Base-by-base conservation (phyloP, 2,888 invertebrate genomes). In the Himalopsyche japonica region DNA sequence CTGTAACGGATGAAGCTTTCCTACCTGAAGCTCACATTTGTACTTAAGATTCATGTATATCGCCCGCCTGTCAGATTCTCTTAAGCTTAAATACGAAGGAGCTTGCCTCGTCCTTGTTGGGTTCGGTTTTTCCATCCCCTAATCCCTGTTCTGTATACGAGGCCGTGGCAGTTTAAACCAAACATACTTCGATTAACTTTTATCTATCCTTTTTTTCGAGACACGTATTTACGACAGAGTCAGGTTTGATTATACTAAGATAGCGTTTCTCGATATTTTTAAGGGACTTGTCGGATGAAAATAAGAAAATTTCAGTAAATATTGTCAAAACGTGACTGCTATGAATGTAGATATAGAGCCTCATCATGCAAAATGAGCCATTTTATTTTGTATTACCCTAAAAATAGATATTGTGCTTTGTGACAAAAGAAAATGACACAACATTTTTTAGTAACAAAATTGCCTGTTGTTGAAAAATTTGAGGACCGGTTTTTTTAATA, bases 21-120 rank as follows among this genome's bases (percentile, higher is more conserved):
- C 57, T 57, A 78, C 78, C 12, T 78, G 20, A 12, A 78, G 78
- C 78, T 20, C 37, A 43, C 78, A 78, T 78, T 78, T 78, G 78
- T 78, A 43, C 24, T 37, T 43, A 34, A 43, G 34, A 77, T 30
- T n/a, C 32, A n/a, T 70, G 32, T 37, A 57, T 82, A 37, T 57
- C 37, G 43, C 47, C 15, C 79, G 79, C 79, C 82, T 82, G 82
- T 79, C 82, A 82, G 64, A 47, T 79, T 79, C 79, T 77, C 70
- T 37, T 70, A 70, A 82, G 82, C 82, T 57, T 24, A 32, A 82
- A 82, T 79, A 47, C 70, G 82, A 30, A 79, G 64, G 32, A 37
- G 78, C 78, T 78, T 78, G 30, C 78, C 37, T 78, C 37, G 78
- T 34, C 78, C 24, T 37, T n/a, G 37, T 32, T 34, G 78, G 34